Evolutionary conservation across 2,888 invertebrate species (phyloP), one percentile per base, ranked within the genome.

Genomic region (Hirudinaria manillensis): DNA sequence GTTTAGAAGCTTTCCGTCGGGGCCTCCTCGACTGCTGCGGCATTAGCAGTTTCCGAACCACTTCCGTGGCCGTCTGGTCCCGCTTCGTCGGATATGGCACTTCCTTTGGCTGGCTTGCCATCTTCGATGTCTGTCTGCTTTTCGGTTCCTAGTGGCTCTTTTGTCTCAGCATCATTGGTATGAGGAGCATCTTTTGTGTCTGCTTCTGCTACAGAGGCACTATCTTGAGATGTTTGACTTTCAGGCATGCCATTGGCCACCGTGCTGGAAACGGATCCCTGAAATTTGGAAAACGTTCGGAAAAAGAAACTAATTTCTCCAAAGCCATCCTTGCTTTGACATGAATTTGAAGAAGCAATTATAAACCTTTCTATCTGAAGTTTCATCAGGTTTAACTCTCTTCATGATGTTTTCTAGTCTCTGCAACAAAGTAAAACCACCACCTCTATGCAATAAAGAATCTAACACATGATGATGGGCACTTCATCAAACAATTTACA

Each of bases 401-500:
- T 73, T 73, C 73, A 73, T 73, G 21, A 73, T 73, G 38, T 61
- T 73, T 45, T 73, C 73, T 45, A 73, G 38, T 61, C 73, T 73
- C 73, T 72, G n/a, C n/a, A 45, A 45, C 45, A 45, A 45, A 45
- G 16, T 45, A 45, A 45, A 16, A 45, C 45, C 27, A 29, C 29
- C 61, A 61, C 29, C 61, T 29, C 24, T 61, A 61, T 29, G 61
- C 45, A 45, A 45, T 16, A 45, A 1, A 45, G 45, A 45, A 45
- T 45, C 45, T 45, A 45, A 6, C 45, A 16, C 16, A 45, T 45
- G 45, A 16, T 7, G 16, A 45, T 45, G 45, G 10, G 45, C 45
- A 7, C 45, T 45, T 45, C 6, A 45, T 16, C 10, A 45, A 45
- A 45, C 13, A 6, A 6, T 45, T 45, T 45, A 45, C 45, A 45